Evolutionary conservation across 2,888 invertebrate species (phyloP), one percentile per base, ranked within the genome.

Genomic region (Dryobotodes eremita): DNA sequence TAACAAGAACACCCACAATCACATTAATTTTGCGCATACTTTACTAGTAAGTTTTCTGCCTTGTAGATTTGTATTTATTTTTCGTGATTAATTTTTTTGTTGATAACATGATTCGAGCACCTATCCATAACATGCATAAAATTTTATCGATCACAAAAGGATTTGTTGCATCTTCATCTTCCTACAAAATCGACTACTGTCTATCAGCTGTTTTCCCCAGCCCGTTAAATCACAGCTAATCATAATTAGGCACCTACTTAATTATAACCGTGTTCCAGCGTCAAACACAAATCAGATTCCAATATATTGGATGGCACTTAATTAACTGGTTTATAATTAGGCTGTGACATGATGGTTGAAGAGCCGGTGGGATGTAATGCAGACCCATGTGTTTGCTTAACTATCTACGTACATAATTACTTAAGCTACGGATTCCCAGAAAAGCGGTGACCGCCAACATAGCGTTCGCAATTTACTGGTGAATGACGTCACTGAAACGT

Each of bases 301-400:
- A 77, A 87, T 82, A 82, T 66, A 85, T 85, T 79, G 77, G 74
- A 84, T 75, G 71, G 80, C 88, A 88, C 86, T 90, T 92, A 93
- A 94, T 94, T 94, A 93, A 90, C 91, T 89, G 88, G 90, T 91
- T 88, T 93, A n/a, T n/a, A 92, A 93, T 93, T 92, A 92, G 88
- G 88, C 57, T 79, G 88, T 92, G 91, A 93, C 92, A 90, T 89
- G 89, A 88, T 86, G 86, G 66, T 88, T 81, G 84, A 83, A 84
- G 83, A 85, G 76, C 89, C 82, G 72, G 65, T 82, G 87, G 88
- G 84, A 86, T 86, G 77, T 82, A 83, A 79, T 23, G n/a, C 13
- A 17, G 61, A 36, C 42, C 53, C 65, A 50, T 50, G 1, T 26
- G 15, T 23, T 36, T 53, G n/a, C 36, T 26, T 65, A 31, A 42